Conservation (phyloP, 2,888 invertebrate genomes). For the Epistrophe eligans region DNA sequence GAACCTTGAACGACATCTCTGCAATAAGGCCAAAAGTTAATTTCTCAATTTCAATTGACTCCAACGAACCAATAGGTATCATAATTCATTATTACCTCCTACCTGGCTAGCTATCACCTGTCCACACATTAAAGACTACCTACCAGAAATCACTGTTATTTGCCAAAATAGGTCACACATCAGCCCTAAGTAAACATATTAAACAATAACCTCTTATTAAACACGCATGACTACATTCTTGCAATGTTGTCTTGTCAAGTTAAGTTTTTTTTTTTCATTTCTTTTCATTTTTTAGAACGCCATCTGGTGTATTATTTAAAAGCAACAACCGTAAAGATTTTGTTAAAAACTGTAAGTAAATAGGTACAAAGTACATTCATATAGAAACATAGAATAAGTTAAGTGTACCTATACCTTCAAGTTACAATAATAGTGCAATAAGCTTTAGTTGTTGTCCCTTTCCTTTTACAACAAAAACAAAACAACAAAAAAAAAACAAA, state of each 20-base stretch:
- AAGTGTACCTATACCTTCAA: background rate
- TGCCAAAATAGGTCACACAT: background rate
- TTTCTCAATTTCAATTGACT: background rate
- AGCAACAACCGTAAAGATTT: constrained; percentile 14
- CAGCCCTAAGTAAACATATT: background rate
- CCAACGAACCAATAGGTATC: background rate
- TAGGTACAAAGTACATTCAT: background rate
- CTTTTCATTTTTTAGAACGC: constrained; percentile 37
- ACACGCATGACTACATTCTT: constrained; percentile 51
- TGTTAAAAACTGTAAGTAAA: background rate
- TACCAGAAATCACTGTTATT: background rate
- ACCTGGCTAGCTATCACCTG: no score
- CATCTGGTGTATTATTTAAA: constrained; percentile 21
- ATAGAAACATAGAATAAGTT: background rate
- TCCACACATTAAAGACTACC: background rate
- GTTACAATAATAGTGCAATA: background rate
- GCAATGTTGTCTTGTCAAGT: constrained; percentile 5
- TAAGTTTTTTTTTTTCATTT: constrained; percentile 2
- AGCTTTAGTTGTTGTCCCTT: background rate
- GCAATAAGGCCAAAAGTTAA: background rate
- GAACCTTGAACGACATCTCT: no score
- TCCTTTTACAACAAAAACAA: constrained; percentile 8
- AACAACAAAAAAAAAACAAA: background rate
- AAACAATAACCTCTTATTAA: background rate
- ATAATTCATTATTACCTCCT: background rate